A percentile compares a stretch with the other conserved stretches of the same genome.
Evolutionary conservation across 2,113 vertebrate genomes (phyloP).

Genomic region (Ivindomyrus marchei): DNA sequence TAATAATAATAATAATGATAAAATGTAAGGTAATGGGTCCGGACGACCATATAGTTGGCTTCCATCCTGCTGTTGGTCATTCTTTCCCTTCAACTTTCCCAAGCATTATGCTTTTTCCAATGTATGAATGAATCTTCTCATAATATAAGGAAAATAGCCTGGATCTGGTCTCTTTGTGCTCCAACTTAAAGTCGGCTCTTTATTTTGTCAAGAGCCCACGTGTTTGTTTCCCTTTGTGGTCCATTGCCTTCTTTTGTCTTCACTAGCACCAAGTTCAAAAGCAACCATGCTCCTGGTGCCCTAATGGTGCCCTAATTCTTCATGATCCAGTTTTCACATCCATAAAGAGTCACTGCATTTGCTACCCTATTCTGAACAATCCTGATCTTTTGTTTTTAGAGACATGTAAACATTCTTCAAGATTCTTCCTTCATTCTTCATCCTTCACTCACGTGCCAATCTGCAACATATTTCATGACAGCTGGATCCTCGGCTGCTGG

Average conservation of each 20-base stretch:
- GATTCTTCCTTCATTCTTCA: neutral
- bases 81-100: neutral
- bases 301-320: neutral
- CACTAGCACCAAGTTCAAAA: neutral
- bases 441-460: neutral
- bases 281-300: neutral
- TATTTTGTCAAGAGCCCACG: neutral
- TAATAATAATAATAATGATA: neutral
- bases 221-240: neutral
- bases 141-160: neutral
- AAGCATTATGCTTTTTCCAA: neutral
- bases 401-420: neutral
- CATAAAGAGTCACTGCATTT: neutral
- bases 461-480: neutral
- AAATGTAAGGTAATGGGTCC: neutral
- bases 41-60: neutral
- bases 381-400: neutral
- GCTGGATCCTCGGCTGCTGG: neutral
- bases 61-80: neutral
- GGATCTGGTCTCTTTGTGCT: neutral
- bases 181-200: neutral
- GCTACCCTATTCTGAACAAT: neutral
- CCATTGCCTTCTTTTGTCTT: neutral
- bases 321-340: neutral
- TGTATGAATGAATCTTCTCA: neutral